These are phyloP conservation scores for Sciurus vulgaris DNA, from an alignment of 2,797 vertebrate species.

Conservation along the genomic window DNA sequence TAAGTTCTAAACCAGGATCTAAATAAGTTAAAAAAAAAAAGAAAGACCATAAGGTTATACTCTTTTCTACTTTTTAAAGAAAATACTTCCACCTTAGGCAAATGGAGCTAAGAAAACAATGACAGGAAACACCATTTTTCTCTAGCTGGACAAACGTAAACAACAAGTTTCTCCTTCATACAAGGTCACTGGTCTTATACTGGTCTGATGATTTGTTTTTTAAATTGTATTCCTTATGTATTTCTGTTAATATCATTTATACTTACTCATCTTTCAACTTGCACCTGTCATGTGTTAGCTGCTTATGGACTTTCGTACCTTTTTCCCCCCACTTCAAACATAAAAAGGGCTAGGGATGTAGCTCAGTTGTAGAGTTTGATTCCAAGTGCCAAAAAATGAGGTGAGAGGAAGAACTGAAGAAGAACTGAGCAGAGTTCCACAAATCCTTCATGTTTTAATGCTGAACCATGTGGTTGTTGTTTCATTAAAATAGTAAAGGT, in stretches of 20 bases:
- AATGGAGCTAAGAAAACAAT: not conserved
- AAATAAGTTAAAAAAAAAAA: not conserved
- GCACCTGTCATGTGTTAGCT: not conserved
- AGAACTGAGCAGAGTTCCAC: not conserved
- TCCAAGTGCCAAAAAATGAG: no score
- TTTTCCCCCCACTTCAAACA: not conserved
- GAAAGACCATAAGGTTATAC: not conserved
- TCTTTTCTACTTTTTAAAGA: not conserved
- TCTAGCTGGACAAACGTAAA: not conserved
- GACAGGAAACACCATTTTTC: not conserved
- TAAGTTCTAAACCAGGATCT: not conserved
- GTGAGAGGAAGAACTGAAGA: no score
- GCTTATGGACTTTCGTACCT: not conserved
- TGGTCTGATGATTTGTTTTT: not conserved
- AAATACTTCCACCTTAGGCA: not conserved
- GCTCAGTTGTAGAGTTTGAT: not conserved
- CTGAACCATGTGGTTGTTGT: not conserved
- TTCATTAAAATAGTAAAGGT: not conserved
- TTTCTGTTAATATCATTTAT: not conserved
- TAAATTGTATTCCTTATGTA: not conserved
- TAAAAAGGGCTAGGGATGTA: no score
- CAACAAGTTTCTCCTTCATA: not conserved
- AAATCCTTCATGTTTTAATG: not conserved
- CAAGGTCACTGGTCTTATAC: not conserved
- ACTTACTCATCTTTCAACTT: constrained; percentile 2